Evolutionary conservation across 2,888 invertebrate species (phyloP).

Genomic region (Brachypalpus laphriformis): DNA sequence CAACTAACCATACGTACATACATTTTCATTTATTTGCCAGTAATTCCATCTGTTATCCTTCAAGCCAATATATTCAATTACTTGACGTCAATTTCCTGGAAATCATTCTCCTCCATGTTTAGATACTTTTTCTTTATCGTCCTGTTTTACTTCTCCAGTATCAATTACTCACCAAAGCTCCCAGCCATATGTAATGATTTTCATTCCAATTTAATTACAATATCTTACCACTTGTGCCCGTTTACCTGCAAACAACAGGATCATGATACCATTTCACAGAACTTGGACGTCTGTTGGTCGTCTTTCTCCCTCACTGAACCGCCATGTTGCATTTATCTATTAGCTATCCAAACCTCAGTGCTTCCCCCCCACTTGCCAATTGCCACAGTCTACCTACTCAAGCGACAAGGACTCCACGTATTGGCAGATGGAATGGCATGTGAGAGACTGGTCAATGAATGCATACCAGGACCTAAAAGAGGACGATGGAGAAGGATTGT

Average conservation of each 20-base stretch:
- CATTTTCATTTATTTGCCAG: background rate
- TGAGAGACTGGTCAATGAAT: constrained; percentile 35
- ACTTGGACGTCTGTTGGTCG: constrained; percentile 13
- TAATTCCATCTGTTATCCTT: constrained; percentile 33
- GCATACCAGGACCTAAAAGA: constrained; percentile 8
- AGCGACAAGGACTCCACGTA: constrained; percentile 22
- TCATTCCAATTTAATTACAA: constrained; percentile 66
- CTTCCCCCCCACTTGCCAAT: background rate
- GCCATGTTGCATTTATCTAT: constrained; percentile 62
- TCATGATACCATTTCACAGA: constrained; percentile 27
- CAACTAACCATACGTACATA: background rate
- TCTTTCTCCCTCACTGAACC: constrained; percentile 32
- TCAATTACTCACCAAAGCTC: constrained; percentile 41
- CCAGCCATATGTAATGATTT: constrained; percentile 57
- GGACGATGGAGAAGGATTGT: constrained; percentile 7
- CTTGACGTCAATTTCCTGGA: constrained; percentile 29
- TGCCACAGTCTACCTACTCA: constrained; percentile 15
- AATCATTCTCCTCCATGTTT: constrained; percentile 14
- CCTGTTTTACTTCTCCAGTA: background rate
- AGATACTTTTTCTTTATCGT: background rate
- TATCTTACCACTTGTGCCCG: constrained; percentile 56
- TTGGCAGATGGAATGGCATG: constrained; percentile 21
- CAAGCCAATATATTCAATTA: constrained; percentile 38
- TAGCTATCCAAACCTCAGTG: constrained; percentile 22
- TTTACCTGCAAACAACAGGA: constrained; percentile 62